These are phyloP conservation scores for Pseudoatta argentina DNA, from an alignment of 1,140 invertebrate genomes.

Conservation along the genomic window DNA sequence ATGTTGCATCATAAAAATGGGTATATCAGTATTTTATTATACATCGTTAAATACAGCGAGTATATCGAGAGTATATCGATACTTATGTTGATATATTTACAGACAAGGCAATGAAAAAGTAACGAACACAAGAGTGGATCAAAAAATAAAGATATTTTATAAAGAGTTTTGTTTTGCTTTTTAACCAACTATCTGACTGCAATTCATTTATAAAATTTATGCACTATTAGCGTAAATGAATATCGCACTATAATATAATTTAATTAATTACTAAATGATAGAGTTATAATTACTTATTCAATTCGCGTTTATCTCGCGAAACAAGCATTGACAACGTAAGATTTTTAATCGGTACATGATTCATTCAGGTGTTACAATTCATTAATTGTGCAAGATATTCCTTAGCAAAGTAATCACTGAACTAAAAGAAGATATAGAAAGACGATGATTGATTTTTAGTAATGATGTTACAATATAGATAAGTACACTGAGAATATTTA, in stretches of 20 bases:
- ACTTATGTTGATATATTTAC: constrained; percentile 63
- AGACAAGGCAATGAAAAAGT: constrained; percentile 61
- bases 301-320: neutral
- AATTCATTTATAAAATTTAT: constrained; percentile 36
- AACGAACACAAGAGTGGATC: constrained; percentile 23
- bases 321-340: neutral
- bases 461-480: constrained; percentile 26
- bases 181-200: constrained; percentile 9
- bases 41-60: constrained; percentile 59
- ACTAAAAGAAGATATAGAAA: constrained; percentile 3
- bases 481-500: constrained; percentile 27
- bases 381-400: constrained; percentile 28
- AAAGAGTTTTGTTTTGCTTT: constrained; percentile 9
- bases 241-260: constrained; percentile 12
- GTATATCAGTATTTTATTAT: constrained; percentile 42
- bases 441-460: constrained; percentile 1
- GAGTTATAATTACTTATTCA: neutral
- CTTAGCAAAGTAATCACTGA: neutral
- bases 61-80: constrained; percentile 1
- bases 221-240: neutral
- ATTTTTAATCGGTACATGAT: neutral
- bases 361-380: neutral
- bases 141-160: constrained; percentile 12
- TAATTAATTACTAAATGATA: neutral
- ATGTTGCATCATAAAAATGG: neutral